Evolutionary conservation across 2,113 vertebrate genomes (phyloP).

Genomic region (Chrysemys picta): DNA sequence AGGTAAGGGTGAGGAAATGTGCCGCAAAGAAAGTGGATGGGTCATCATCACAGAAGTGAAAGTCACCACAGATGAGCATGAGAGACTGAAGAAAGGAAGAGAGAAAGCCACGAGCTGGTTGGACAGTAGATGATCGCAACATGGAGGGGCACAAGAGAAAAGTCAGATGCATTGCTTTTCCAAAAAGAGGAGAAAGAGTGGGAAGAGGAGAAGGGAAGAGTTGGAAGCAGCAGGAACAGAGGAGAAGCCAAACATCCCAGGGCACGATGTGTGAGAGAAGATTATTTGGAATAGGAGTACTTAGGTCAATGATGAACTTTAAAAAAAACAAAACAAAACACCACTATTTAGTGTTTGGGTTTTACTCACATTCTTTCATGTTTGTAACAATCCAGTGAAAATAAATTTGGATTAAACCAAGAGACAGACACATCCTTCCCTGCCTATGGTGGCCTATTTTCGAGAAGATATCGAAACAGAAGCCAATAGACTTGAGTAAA

Average conservation of each 20-base stretch:
- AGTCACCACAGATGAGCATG: not conserved
- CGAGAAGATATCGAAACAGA: too few species aligned
- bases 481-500: too few species aligned
- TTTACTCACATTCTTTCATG: too few species aligned
- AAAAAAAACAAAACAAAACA: too few species aligned
- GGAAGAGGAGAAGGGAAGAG: fast-evolving
- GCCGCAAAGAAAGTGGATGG: not conserved
- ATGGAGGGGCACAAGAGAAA: not conserved
- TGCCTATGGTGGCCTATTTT: too few species aligned
- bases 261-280: not conserved
- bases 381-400: too few species aligned
- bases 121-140: not conserved
- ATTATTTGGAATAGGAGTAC: not conserved
- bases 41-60: not conserved
- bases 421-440: too few species aligned
- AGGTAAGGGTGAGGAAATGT: not conserved
- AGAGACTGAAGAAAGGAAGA: not conserved
- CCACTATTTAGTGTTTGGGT: too few species aligned
- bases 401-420: too few species aligned
- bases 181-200: not conserved
- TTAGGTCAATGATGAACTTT: not conserved
- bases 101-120: not conserved
- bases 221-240: not conserved
- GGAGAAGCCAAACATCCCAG: not conserved
- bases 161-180: not conserved